Evolutionary conservation across 2,113 vertebrate species (phyloP).

Genomic region (Phasianus colchicus): DNA sequence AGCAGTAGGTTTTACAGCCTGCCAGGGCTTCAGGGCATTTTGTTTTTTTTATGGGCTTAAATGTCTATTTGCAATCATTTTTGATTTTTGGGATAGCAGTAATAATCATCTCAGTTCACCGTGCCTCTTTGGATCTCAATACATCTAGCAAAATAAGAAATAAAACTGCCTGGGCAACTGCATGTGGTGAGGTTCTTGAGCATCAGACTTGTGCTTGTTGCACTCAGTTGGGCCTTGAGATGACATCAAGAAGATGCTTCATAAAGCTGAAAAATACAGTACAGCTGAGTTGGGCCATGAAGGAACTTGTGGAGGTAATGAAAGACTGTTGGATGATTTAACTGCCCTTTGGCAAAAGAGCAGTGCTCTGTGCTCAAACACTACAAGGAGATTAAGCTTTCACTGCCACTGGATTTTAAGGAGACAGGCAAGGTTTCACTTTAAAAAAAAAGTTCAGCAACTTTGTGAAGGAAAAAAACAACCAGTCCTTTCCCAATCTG

Average conservation of each 20-base stretch:
- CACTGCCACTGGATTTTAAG: background rate
- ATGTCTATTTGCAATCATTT: background rate
- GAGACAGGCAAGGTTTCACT: background rate
- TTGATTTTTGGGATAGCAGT: background rate
- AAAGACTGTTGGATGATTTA: background rate
- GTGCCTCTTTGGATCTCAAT: background rate
- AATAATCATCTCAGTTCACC: background rate
- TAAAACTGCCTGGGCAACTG: background rate
- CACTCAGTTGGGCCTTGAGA: background rate
- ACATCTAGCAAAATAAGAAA: background rate
- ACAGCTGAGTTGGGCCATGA: background rate
- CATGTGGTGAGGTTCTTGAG: background rate
- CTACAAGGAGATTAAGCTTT: background rate
- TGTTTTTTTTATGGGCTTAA: background rate
- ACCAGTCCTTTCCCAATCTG: background rate
- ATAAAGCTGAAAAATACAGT: background rate
- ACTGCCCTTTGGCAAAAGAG: background rate
- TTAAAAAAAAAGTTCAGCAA: background rate
- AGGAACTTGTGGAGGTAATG: background rate
- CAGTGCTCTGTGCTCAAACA: background rate
- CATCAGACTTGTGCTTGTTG: conserved; percentile 25
- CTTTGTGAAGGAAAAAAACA: background rate
- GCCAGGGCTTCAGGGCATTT: background rate
- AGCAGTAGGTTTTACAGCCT: background rate
- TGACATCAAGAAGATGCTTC: background rate